These are phyloP conservation scores for Cotesia vestalis DNA, from an alignment of 1,140 invertebrate species.

Conservation along the genomic window DNA sequence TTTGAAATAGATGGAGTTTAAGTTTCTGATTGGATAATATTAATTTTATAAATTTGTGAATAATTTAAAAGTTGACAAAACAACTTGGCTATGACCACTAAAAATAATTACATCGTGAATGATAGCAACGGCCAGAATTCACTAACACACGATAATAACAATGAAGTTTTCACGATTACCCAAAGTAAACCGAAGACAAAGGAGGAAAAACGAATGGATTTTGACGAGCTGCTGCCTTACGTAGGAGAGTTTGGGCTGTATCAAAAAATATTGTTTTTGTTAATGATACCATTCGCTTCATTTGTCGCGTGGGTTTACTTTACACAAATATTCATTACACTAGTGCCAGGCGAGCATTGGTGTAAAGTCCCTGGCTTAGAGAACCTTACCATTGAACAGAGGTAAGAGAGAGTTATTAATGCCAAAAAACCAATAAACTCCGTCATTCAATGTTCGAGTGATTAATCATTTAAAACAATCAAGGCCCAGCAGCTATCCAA, in stretches of 20 bases:
- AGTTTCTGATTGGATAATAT: no score
- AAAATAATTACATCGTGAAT: no score
- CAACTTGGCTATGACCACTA: no score
- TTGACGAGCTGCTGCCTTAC: slow-evolving; percentile 84
- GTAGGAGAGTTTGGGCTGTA: slow-evolving; percentile 89
- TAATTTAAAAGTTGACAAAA: no score
- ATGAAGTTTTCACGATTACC: slow-evolving; percentile 1
- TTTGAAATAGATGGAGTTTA: no score
- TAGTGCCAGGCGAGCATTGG: slow-evolving; percentile 82
- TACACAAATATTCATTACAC: slow-evolving; percentile 84
- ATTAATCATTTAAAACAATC: no score
- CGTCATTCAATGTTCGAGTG: slow-evolving; percentile 2
- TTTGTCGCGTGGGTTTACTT: slow-evolving; percentile 89
- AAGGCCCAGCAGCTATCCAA: no score
- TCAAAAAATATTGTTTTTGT: slow-evolving; percentile 83
- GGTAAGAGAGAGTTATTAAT: slow-evolving; percentile 61
- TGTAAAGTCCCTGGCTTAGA: slow-evolving; percentile 76
- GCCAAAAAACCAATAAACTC: background rate
- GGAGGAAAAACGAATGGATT: slow-evolving; percentile 69
- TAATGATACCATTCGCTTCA: slow-evolving; percentile 87
- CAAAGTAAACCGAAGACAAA: background rate
- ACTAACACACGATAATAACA: no score
- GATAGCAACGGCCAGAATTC: no score
- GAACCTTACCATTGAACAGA: slow-evolving; percentile 72
- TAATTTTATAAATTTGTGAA: no score